Conservation (phyloP, 2,797 vertebrate species). For the Menidia menidia region DNA sequence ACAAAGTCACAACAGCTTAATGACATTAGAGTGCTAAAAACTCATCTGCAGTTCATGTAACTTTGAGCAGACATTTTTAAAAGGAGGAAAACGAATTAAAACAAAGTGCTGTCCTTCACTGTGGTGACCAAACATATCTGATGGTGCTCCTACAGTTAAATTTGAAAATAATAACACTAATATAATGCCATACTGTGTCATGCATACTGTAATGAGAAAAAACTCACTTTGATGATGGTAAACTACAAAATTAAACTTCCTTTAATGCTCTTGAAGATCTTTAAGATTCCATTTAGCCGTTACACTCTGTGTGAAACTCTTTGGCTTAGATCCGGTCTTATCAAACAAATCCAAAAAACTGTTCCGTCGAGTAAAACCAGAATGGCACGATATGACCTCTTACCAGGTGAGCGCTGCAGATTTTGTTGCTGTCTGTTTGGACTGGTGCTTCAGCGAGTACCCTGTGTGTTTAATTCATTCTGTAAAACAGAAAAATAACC, state of each 20-base stretch:
- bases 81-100: constrained; percentile 26
- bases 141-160: no score
- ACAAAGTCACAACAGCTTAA: neutral
- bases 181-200: neutral
- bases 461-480: no score
- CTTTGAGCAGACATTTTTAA: constrained; percentile 7
- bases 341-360: no score
- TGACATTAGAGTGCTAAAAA: constrained; percentile 13
- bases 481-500: no score
- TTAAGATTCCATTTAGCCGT: neutral
- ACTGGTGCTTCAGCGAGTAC: neutral
- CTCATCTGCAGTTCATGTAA: constrained; percentile 18
- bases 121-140: neutral
- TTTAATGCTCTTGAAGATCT: neutral
- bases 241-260: neutral
- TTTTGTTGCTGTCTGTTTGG: no score
- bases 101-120: constrained; percentile 33
- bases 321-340: no score
- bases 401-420: neutral
- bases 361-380: neutral
- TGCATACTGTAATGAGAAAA: neutral
- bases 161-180: neutral
- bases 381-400: neutral
- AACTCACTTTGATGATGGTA: neutral
- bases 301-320: neutral